Evolutionary conservation across 2,797 vertebrate species (phyloP).

Genomic region (Caiman crocodilus): DNA sequence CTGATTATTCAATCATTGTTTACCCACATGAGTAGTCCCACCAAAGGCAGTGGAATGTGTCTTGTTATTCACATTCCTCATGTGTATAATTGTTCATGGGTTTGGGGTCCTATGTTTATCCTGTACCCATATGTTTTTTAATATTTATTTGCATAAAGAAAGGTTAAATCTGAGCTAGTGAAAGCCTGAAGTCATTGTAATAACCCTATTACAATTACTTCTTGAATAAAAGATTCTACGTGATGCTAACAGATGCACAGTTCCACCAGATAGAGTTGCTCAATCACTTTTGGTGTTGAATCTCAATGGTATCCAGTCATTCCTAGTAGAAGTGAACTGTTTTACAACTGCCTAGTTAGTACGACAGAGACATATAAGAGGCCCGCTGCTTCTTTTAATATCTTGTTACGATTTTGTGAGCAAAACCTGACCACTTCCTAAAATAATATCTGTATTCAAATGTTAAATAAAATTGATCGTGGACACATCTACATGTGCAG

Average conservation of each 20-base stretch:
- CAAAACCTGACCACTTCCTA: background rate
- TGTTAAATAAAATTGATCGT: background rate
- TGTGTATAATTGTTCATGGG: background rate
- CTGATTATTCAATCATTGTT: background rate
- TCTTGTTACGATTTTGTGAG: background rate
- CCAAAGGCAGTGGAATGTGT: fast-evolving
- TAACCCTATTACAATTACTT: too few relatives aligned
- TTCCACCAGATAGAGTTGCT: background rate
- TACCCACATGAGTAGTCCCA: background rate
- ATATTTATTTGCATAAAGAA: background rate
- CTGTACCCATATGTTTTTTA: background rate
- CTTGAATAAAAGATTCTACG: too few relatives aligned
- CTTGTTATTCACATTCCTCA: background rate
- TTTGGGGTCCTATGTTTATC: background rate
- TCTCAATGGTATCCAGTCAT: background rate
- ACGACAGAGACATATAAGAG: background rate
- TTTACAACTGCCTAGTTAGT: background rate
- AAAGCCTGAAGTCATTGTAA: too few relatives aligned
- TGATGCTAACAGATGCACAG: too few relatives aligned
- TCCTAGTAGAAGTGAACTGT: background rate
- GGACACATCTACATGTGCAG: too few relatives aligned
- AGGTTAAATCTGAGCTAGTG: background rate
- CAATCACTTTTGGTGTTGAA: background rate
- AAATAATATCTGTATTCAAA: background rate
- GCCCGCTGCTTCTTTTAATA: background rate